A percentile compares a stretch with the other conserved stretches of the same genome.
Conservation (phyloP, 2,888 invertebrate species). For the Chorisops tibialis region DNA sequence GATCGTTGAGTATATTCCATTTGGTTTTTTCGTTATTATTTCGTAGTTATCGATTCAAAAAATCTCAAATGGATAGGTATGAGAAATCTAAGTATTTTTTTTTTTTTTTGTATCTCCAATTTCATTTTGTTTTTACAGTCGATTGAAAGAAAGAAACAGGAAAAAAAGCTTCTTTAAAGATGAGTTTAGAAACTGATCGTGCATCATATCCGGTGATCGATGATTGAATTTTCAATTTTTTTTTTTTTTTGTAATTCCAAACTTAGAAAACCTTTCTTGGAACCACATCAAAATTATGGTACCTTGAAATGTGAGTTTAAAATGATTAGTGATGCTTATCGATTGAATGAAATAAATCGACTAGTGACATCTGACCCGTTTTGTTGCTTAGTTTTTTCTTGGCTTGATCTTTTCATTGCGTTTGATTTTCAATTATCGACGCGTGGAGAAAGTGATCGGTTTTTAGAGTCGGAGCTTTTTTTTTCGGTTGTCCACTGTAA, state of each 20-base stretch:
- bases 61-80: too few species aligned
- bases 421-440: constrained; percentile 14
- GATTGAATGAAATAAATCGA: constrained; percentile 22
- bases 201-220: constrained; percentile 21
- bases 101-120: too few species aligned
- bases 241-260: constrained; percentile 1
- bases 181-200: neutral
- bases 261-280: neutral
- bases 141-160: too few species aligned
- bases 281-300: constrained; percentile 5
- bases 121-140: too few species aligned
- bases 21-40: too few species aligned
- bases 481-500: too few species aligned
- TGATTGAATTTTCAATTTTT: too few species aligned
- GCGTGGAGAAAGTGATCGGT: constrained; percentile 16
- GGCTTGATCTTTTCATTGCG: neutral
- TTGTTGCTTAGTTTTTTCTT: constrained; percentile 10
- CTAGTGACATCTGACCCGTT: constrained; percentile 24
- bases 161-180: too few species aligned
- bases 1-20: neutral
- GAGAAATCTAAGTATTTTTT: too few species aligned
- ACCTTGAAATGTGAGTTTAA: constrained; percentile 14
- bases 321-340: constrained; percentile 25
- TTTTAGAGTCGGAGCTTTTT: too few species aligned
- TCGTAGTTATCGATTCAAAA: too few species aligned